A percentile compares a stretch with the other conserved stretches of the same genome.
These are phyloP conservation scores for Chelidonichthys spinosus DNA, from an alignment of 2,797 vertebrate genomes.

Conservation along the genomic window DNA sequence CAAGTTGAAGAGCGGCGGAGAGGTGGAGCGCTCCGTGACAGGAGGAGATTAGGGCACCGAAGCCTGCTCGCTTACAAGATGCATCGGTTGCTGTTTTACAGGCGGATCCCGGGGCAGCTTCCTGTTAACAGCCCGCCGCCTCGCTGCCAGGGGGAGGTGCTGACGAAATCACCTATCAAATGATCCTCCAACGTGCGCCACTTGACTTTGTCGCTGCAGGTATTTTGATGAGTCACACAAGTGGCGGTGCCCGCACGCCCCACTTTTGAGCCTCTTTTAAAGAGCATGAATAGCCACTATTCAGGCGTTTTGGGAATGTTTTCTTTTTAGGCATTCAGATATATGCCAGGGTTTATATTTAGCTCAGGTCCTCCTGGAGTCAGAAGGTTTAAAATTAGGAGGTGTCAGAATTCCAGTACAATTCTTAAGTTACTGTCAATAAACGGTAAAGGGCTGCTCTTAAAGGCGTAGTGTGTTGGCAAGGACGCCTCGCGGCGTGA, in stretches of 20 bases:
- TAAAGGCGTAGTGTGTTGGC: conserved; percentile 71
- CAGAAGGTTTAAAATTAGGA: conserved; percentile 86
- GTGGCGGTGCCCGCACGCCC: conserved; percentile 18
- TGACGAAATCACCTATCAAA: conserved; percentile 49
- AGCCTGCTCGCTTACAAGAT: conserved; percentile 32
- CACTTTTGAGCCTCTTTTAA: conserved; percentile 61
- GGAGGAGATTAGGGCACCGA: conserved; percentile 27
- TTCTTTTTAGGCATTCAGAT: conserved; percentile 83
- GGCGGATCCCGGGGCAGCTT: conserved; percentile 9
- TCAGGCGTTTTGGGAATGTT: conserved; percentile 76
- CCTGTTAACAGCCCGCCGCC: conserved; percentile 23
- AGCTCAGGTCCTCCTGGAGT: conserved; percentile 79
- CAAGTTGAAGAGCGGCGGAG: conserved; percentile 39
- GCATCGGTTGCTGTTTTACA: conserved; percentile 26
- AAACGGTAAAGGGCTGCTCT: conserved; percentile 76
- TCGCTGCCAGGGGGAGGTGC: conserved; percentile 36
- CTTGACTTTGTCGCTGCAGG: conserved; percentile 21
- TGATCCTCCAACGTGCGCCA: conserved; percentile 33
- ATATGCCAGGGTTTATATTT: conserved; percentile 79
- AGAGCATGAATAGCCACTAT: conserved; percentile 79
- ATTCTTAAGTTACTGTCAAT: conserved; percentile 86
- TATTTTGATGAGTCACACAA: conserved; percentile 70
- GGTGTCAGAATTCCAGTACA: conserved; percentile 84
- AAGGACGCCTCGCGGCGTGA: conserved; percentile 36
- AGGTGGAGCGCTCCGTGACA: background rate